Conservation (phyloP, 2,113 vertebrate genomes). For the Spilogale gracilis region DNA sequence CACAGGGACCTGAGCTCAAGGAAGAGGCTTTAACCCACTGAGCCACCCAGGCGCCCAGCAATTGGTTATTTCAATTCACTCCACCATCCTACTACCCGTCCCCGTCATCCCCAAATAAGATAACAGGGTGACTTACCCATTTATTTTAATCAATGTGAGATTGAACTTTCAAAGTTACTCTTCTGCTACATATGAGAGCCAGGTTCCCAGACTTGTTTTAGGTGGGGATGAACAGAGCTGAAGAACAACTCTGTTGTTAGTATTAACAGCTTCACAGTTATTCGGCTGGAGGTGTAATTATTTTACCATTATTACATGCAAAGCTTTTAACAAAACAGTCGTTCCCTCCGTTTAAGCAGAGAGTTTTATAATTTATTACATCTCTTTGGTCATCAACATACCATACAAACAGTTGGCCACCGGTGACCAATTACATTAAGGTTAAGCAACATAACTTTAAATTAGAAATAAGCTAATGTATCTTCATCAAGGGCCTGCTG, state of each 20-base stretch:
- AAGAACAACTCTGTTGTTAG: slow-evolving; percentile 81
- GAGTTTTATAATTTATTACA: slow-evolving; percentile 88
- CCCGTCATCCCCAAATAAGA: slow-evolving; percentile 72
- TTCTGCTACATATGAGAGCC: slow-evolving; percentile 62
- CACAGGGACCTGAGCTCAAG: too few species aligned
- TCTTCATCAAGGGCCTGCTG: slow-evolving; percentile 90
- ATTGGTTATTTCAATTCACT: slow-evolving; percentile 76
- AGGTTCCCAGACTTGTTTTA: slow-evolving; percentile 70
- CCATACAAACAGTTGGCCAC: slow-evolving; percentile 92
- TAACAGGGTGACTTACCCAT: slow-evolving; percentile 76
- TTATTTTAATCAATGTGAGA: slow-evolving; percentile 84
- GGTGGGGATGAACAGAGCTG: slow-evolving; percentile 71
- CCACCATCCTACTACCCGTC: not conserved
- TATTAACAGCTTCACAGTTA: slow-evolving; percentile 86
- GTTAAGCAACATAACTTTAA: slow-evolving; percentile 90
- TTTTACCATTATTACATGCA: slow-evolving; percentile 89
- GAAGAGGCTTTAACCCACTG: too few species aligned
- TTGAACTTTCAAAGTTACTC: slow-evolving; percentile 78
- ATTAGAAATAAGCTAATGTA: slow-evolving; percentile 91
- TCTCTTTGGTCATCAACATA: slow-evolving; percentile 90
- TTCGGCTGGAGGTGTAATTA: slow-evolving; percentile 88
- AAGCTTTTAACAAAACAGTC: slow-evolving; percentile 88
- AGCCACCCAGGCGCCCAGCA: not conserved
- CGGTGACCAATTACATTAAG: slow-evolving; percentile 94
- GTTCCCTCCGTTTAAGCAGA: slow-evolving; percentile 85